phyloP scores from a whole-genome alignment of 2,888 invertebrate species.

The Caenorhabditis virilis region DNA sequence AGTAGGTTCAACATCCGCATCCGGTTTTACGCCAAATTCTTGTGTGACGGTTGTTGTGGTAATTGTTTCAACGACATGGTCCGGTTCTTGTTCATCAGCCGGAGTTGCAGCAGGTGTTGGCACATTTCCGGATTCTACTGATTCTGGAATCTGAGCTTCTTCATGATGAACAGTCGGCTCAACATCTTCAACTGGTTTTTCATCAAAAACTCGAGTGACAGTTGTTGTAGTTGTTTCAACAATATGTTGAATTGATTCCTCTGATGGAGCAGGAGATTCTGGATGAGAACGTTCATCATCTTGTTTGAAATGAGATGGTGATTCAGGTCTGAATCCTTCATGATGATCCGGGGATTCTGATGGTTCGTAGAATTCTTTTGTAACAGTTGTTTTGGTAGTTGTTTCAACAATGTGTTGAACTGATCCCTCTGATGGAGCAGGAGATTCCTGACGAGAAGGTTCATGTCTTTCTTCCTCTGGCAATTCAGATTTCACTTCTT shows the following conservation, averaged over 20 bases:
- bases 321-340: not conserved
- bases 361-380: not conserved
- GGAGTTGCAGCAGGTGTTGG: not conserved
- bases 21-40: constrained; percentile 1
- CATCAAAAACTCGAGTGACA: constrained; percentile 12
- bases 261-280: not conserved
- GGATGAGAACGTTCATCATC: not conserved
- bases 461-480: constrained; percentile 1
- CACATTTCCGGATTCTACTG: no score
- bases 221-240: constrained; percentile 10
- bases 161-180: not conserved
- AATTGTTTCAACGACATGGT: not conserved
- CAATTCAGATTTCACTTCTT: constrained; percentile 12
- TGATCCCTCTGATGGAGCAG: constrained; percentile 4
- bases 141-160: not conserved
- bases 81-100: not conserved
- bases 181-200: constrained; percentile 5
- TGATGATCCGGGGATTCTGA: not conserved
- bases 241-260: not conserved
- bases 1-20: no score
- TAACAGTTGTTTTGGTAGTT: constrained; percentile 1
- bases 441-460: constrained; percentile 1
- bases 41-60: constrained; percentile 3
- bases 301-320: not conserved
- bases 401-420: not conserved